Base-by-base conservation (phyloP, 1,140 invertebrate genomes). In the Drosophila melanogaster region DNA sequence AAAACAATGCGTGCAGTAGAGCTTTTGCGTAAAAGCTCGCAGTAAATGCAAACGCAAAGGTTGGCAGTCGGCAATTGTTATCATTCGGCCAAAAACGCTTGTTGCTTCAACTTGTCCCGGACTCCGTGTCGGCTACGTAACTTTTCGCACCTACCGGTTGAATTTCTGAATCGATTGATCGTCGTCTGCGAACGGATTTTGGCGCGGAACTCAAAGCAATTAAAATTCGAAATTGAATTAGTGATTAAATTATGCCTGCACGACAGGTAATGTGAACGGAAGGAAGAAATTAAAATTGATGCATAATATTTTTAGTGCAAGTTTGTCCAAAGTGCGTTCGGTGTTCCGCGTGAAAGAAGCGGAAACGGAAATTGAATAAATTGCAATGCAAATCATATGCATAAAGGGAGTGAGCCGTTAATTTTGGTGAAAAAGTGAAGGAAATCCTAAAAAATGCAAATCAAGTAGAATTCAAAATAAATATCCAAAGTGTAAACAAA, bases 61-160 rank as follows among this genome's bases (percentile, higher is more conserved):
- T 64, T 65, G 59, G 43, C 19, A 62, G 66, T 58, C 62, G 70
- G 62, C 60, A 69, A 69, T 41, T 64, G 59, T 80, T 85, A 85
- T 80, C 81, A 84, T 85, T 85, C 33, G 43, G 66, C 61, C 54
- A 43, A 38, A 58, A 77, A 79, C 72, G 81, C 80, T 84, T 84
- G 80, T 84, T 84, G 80, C 76, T 76, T 79, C 76, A 61, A 79
- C 77, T 55, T 66, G 55, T 47, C 15, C 11, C 35, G 53, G 37
- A 10, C 51, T 30, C 17, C 56, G 12, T 33, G 71, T 26, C 67
- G 46, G 43, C 22, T 75, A 58, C 71, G 30, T 19, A 17, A 67
- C 44, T 15, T 67, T 37, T 33, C 2, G 17, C 14, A 30, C 30
- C 0, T 5, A 19, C 33, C 26, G 12, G 46, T n/a, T 12, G 26